Base-by-base conservation (phyloP, 2,113 vertebrate species). In the Cyprinodon variegatus region DNA sequence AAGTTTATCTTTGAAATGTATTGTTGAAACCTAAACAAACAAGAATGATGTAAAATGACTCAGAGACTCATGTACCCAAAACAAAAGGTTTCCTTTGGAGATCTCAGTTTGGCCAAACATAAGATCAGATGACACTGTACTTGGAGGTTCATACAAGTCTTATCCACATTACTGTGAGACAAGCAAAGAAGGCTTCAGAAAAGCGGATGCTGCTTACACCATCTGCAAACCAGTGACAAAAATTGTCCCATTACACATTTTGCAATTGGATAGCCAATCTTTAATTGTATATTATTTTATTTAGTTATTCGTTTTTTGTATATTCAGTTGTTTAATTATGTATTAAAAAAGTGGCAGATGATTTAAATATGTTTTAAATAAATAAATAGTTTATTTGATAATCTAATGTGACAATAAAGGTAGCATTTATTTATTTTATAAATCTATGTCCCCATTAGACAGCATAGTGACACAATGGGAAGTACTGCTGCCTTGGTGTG, bases 31-130 rank as follows among this genome's bases (percentile, higher is more conserved):
- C 20, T 57, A 57, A 57, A n/a, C 50, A 57, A 57, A 57, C 50
- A 20, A 57, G 20, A 53, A 53, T 9, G n/a, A 57, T 20, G 17
- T n/a, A 57, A 20, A 57, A n/a, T 57, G 50, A 57, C 50, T 57
- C 17, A 57, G 50, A 57, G 7, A n/a, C 20, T 57, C 50, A 57
- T 57, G 7, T 57, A 20, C 20, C 20, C 17, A 10, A n/a, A 57
- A 57, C 17, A 57, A 57, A 57, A n/a, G 50, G 15, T 53, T 53
- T 53, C 14, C 48, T 53, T 53, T 53, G 13, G 48, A 53, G 48
- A 53, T 14, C 48, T 17, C 48, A 53, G 48, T 63, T 37, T 62
- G 29, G 61, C 61, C 61, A 63, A 63, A 63, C 36, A 63, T 38
- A 39, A 8, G 7, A 63, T 63, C 14, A 57, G 7, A 57, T 57